A percentile compares a stretch with the other conserved stretches of the same genome.
phyloP scores from a whole-genome alignment of 2,113 vertebrate species.

The Bubo scandiacus region DNA sequence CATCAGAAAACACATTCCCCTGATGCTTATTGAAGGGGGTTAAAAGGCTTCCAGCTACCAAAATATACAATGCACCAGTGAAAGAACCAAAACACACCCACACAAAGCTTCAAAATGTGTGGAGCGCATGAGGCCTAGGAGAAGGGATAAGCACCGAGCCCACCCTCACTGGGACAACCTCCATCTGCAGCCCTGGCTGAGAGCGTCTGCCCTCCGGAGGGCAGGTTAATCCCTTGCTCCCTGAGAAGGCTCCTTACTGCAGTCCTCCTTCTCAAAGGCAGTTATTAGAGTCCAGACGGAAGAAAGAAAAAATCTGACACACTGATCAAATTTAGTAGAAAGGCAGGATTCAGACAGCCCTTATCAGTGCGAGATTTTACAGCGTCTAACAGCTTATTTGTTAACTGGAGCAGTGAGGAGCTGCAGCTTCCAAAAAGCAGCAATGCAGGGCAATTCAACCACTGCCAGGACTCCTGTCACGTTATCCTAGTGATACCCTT shows the following conservation, averaged over 20 bases:
- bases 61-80: neutral
- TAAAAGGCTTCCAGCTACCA: constrained; percentile 25
- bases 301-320: neutral
- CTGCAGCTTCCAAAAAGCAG: constrained; percentile 25
- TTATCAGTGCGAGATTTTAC: neutral
- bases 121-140: neutral
- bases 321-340: constrained; percentile 11
- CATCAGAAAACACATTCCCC: neutral
- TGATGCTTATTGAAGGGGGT: neutral
- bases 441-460: constrained; percentile 31
- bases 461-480: neutral
- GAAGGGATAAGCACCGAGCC: neutral
- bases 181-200: neutral
- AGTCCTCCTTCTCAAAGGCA: neutral
- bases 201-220: neutral
- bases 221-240: neutral
- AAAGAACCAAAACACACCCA: neutral
- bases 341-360: neutral
- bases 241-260: neutral
- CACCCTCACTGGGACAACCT: neutral
- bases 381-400: constrained; percentile 8
- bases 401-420: constrained; percentile 1
- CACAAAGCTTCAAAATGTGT: neutral
- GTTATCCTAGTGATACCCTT: neutral
- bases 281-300: neutral